These are phyloP conservation scores for Chaenocephalus aceratus DNA, from an alignment of 2,113 vertebrate species.

Conservation along the genomic window DNA sequence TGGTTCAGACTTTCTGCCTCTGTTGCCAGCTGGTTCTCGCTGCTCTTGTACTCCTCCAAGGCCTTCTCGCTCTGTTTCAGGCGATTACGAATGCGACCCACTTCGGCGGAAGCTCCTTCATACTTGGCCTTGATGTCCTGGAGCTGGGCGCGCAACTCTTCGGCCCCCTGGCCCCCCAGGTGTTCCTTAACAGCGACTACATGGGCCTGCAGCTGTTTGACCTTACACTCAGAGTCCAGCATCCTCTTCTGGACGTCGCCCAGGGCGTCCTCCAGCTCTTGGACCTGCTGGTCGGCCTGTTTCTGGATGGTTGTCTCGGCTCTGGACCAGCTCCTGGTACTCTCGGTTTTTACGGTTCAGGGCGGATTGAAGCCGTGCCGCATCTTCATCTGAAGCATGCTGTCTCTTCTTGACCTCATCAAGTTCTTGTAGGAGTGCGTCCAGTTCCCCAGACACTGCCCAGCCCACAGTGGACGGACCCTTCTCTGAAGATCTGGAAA, in stretches of 20 bases:
- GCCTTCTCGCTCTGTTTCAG: slow-evolving; percentile 91
- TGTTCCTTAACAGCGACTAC: slow-evolving; percentile 96
- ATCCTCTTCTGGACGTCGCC: slow-evolving; percentile 98
- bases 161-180: slow-evolving; percentile 79
- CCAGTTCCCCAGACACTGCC: slow-evolving; percentile 79
- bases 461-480: slow-evolving; percentile 61
- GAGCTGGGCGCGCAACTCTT: slow-evolving; percentile 92
- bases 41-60: slow-evolving; percentile 90
- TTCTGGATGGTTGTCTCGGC: slow-evolving; percentile 86
- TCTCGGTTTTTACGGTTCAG: slow-evolving; percentile 88
- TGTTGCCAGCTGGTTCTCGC: slow-evolving; percentile 86
- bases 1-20: slow-evolving; percentile 88
- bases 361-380: slow-evolving; percentile 84
- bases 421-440: slow-evolving; percentile 86
- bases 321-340: slow-evolving; percentile 86
- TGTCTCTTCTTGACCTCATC: slow-evolving; percentile 84
- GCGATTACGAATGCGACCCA: slow-evolving; percentile 91
- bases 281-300: slow-evolving; percentile 92
- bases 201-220: slow-evolving; percentile 96
- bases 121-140: slow-evolving; percentile 92
- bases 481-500: slow-evolving; percentile 88
- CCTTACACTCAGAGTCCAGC: slow-evolving; percentile 96
- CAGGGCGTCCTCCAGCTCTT: slow-evolving; percentile 93
- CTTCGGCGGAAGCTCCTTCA: slow-evolving; percentile 92
- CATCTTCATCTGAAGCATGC: slow-evolving; percentile 87